These are phyloP conservation scores for Lontra canadensis DNA, from an alignment of 2,113 vertebrate genomes.

Conservation along the genomic window DNA sequence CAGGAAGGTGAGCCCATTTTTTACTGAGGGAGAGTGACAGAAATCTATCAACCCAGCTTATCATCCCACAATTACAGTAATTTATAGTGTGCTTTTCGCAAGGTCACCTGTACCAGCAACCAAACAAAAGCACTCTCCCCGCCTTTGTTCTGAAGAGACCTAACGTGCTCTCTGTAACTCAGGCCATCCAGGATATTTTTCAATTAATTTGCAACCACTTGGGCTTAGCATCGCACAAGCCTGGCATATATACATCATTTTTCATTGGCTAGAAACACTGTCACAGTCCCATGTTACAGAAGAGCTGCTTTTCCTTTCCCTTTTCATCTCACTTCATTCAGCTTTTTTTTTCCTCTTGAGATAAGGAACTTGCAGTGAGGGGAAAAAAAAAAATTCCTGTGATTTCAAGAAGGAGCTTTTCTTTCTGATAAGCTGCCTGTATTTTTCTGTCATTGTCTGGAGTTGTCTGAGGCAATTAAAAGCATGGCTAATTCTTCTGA, in stretches of 20 bases:
- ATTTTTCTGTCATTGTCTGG: background rate
- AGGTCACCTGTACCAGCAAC: slow-evolving; percentile 70
- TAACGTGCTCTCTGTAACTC: background rate
- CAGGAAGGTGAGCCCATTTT: slow-evolving; percentile 69
- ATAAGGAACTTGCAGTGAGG: slow-evolving; percentile 15
- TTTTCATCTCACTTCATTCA: slow-evolving; percentile 48
- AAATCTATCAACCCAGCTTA: slow-evolving; percentile 74
- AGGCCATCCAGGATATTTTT: slow-evolving; percentile 58
- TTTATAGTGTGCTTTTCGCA: slow-evolving; percentile 71
- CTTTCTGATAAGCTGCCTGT: background rate
- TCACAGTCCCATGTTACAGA: background rate
- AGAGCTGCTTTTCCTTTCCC: background rate
- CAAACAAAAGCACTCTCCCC: slow-evolving; percentile 42
- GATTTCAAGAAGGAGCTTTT: slow-evolving; percentile 34
- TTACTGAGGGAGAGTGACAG: slow-evolving; percentile 75
- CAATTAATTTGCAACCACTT: slow-evolving; percentile 71
- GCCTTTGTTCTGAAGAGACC: slow-evolving; percentile 59
- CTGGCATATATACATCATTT: background rate
- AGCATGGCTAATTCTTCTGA: background rate
- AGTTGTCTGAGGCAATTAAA: slow-evolving; percentile 44
- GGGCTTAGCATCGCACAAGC: background rate
- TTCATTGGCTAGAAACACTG: background rate
- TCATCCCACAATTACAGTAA: slow-evolving; percentile 71
- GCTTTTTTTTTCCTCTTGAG: slow-evolving; percentile 42
- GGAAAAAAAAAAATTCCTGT: background rate